Evolutionary conservation across 1,140 invertebrate genomes (phyloP).

Genomic region (Gonatopus flavifemur): DNA sequence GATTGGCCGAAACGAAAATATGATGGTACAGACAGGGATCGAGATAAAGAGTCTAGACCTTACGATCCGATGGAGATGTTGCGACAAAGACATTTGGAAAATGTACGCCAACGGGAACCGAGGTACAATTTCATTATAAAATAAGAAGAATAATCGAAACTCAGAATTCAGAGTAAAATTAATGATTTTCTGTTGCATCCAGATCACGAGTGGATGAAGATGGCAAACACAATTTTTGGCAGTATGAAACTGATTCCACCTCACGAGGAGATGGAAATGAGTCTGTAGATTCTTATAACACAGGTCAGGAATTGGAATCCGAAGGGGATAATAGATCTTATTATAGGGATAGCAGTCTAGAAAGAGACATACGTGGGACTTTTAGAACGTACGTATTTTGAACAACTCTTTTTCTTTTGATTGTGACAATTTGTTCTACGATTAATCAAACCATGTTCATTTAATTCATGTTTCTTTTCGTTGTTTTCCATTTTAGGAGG

Average conservation of each 20-base stretch:
- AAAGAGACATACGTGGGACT: constrained; percentile 42
- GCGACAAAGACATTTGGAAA: constrained; percentile 42
- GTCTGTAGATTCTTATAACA: constrained; percentile 32
- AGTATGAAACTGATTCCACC: constrained; percentile 23
- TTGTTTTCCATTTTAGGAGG: constrained; percentile 5
- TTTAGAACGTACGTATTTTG: too few species aligned
- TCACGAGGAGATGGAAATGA: constrained; percentile 30
- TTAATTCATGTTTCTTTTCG: neutral
- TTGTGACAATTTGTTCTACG: too few species aligned
- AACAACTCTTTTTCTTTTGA: too few species aligned
- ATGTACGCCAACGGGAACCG: constrained; percentile 29
- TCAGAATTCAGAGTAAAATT: neutral
- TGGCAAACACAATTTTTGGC: constrained; percentile 25
- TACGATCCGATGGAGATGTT: constrained; percentile 51
- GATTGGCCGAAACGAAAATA: constrained; percentile 38
- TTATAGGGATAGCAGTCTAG: constrained; percentile 36
- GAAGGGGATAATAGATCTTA: constrained; percentile 39
- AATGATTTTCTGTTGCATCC: neutral
- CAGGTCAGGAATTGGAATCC: constrained; percentile 24
- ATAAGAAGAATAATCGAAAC: constrained; percentile 1
- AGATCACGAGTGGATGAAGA: constrained; percentile 35
- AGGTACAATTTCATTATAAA: constrained; percentile 24
- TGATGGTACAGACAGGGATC: constrained; percentile 33
- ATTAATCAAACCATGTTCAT: too few species aligned
- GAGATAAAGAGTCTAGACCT: constrained; percentile 33